A percentile compares a stretch with the other conserved stretches of the same genome.
phyloP scores from a whole-genome alignment of 2,888 invertebrate species.

The Pherbina coryleti region DNA sequence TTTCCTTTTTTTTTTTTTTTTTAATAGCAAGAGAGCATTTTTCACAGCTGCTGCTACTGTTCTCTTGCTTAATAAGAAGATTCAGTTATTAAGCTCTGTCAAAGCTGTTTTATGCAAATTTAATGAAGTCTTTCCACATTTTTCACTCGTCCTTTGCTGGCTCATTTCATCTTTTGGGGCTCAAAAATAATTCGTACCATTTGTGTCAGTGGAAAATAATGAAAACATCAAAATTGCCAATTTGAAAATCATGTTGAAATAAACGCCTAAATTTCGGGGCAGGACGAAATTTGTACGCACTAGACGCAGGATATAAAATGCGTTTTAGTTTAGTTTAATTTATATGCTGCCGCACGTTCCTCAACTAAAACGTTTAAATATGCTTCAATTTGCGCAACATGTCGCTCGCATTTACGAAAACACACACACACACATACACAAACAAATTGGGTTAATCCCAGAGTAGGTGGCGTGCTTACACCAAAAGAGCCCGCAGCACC shows the following conservation, averaged over 20 bases:
- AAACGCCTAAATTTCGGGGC: neutral
- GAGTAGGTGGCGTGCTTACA: too few species aligned
- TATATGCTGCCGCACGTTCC: constrained; percentile 26
- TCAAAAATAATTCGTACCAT: neutral
- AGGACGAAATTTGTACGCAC: neutral
- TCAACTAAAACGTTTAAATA: constrained; percentile 32
- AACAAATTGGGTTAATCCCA: too few species aligned
- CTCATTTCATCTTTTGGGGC: neutral
- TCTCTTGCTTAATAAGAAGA: neutral
- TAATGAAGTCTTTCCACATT: constrained; percentile 57
- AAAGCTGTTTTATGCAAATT: constrained; percentile 59
- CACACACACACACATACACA: too few species aligned
- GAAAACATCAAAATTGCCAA: constrained; percentile 36
- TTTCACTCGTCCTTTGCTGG: neutral
- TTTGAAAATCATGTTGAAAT: constrained; percentile 21
- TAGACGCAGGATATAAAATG: neutral
- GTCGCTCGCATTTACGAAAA: neutral
- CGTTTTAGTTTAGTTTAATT: neutral
- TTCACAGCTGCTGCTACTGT: constrained; percentile 50
- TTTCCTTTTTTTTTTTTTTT: too few species aligned
- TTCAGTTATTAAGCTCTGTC: neutral
- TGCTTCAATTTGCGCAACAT: constrained; percentile 35
- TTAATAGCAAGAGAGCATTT: constrained; percentile 26
- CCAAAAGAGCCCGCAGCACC: too few species aligned
- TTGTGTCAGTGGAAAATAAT: constrained; percentile 28